phyloP scores from a whole-genome alignment of 2,888 invertebrate genomes.

The Tipula unca region DNA sequence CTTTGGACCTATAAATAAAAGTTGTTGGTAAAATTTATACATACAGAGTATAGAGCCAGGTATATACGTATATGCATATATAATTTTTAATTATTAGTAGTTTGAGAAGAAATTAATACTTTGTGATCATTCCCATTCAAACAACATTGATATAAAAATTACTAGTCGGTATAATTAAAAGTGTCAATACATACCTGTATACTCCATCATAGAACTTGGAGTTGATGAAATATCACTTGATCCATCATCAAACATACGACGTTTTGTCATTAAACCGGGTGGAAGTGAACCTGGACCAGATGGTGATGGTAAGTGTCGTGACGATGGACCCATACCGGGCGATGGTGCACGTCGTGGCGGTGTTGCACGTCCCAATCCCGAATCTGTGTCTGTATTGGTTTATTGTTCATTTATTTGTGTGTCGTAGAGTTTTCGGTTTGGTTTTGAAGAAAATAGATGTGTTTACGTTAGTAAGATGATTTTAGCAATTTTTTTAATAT shows the following conservation, averaged over 20 bases:
- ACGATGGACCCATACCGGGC: slow-evolving; percentile 62
- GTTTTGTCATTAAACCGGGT: slow-evolving; percentile 67
- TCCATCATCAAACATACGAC: slow-evolving; percentile 60
- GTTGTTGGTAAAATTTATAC: neutral
- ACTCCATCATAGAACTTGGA: slow-evolving; percentile 79
- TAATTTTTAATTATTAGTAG: neutral
- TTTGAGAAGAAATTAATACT: neutral
- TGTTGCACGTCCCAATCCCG: slow-evolving; percentile 78
- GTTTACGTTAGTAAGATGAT: neutral
- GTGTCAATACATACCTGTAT: slow-evolving; percentile 55
- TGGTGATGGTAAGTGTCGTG: slow-evolving; percentile 68
- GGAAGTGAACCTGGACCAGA: slow-evolving; percentile 76
- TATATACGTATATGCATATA: too few relatives aligned
- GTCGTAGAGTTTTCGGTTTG: neutral
- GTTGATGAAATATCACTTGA: slow-evolving; percentile 80
- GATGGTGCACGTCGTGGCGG: slow-evolving; percentile 81
- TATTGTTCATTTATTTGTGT: slow-evolving; percentile 8
- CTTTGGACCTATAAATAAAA: slow-evolving; percentile 64
- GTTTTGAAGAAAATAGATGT: neutral
- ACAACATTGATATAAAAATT: neutral
- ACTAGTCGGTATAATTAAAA: neutral
- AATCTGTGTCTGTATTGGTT: slow-evolving; percentile 58
- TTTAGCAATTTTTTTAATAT: neutral
- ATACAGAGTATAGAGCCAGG: too few relatives aligned
- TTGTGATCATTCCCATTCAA: neutral